Conservation (phyloP, 2,797 vertebrate species). For the Eulemur rubriventer region DNA sequence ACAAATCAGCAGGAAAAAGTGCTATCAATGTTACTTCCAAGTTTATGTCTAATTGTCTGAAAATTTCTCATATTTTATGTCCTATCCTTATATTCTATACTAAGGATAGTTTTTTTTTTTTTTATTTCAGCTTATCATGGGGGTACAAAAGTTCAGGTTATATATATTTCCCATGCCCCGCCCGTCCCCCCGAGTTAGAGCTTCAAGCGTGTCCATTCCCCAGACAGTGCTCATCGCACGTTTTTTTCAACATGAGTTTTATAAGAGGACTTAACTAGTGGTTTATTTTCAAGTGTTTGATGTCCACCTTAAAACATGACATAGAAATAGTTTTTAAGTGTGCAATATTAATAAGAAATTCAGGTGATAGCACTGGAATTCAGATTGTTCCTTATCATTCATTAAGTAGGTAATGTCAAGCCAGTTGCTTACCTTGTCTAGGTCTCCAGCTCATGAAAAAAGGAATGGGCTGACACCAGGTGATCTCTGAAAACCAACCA, state of each 20-base stretch:
- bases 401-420: neutral
- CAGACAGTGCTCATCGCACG: no score
- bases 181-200: no score
- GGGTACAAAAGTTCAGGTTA: no score
- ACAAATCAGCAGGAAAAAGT: slow-evolving; percentile 53
- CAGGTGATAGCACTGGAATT: neutral
- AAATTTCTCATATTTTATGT: slow-evolving; percentile 26
- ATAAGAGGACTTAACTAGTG: neutral
- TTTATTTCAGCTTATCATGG: no score
- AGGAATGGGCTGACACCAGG: neutral
- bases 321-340: neutral
- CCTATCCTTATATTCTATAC: neutral
- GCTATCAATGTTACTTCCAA: neutral
- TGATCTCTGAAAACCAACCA: neutral
- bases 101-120: neutral
- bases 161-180: no score
- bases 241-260: neutral
- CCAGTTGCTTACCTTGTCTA: neutral
- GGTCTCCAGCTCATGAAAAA: neutral
- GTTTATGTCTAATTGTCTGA: slow-evolving; percentile 62
- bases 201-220: no score
- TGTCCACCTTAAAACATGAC: neutral
- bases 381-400: neutral
- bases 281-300: slow-evolving; percentile 14
- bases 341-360: neutral